Conservation (phyloP, 2,888 invertebrate genomes). For the Conchocele bisecta region DNA sequence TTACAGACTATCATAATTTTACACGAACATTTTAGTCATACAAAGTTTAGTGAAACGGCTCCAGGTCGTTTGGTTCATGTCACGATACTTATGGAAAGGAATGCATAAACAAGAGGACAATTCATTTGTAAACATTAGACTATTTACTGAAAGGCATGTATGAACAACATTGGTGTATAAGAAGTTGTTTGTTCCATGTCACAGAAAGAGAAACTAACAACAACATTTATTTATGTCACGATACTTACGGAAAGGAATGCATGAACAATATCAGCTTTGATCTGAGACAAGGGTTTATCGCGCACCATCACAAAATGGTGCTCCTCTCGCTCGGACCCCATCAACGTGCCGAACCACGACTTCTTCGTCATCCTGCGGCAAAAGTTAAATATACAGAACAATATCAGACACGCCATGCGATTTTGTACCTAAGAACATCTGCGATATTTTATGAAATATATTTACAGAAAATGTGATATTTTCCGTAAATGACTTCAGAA, state of each 20-base stretch:
- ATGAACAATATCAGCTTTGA: conserved; percentile 99
- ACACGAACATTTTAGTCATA: no score
- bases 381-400: no score
- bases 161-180: background rate
- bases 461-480: no score
- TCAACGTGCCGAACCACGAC: conserved; percentile 99
- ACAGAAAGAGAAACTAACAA: background rate
- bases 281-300: conserved; percentile 97
- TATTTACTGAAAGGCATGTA: background rate
- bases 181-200: background rate
- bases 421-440: no score
- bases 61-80: background rate
- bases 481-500: no score
- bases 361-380: conserved; percentile 89
- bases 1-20: no score
- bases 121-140: background rate
- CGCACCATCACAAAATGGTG: conserved; percentile 98
- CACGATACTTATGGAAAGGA: background rate
- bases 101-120: background rate
- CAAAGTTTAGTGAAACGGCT: no score
- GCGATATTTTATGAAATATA: no score
- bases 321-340: conserved; percentile 94
- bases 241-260: conserved; percentile 97
- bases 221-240: background rate
- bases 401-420: no score